A percentile compares a stretch with the other conserved stretches of the same genome.
Evolutionary conservation across 2,888 invertebrate species (phyloP).

Genomic region (Apomyelois bistriatella): DNA sequence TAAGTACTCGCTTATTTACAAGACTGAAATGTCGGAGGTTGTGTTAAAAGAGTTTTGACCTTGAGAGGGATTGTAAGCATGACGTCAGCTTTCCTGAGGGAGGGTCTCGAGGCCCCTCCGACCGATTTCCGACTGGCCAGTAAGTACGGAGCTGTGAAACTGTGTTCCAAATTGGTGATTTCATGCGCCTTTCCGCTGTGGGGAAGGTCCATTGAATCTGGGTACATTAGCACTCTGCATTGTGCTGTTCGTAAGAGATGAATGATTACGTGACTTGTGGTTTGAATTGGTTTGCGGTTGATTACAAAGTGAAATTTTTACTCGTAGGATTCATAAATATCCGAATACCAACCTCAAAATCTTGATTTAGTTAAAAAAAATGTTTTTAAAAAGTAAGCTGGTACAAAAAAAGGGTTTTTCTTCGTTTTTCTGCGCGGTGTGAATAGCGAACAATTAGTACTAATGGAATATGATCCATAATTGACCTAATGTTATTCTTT

Average conservation of each 20-base stretch:
- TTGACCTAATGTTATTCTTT: too few species aligned
- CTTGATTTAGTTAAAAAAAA: too few species aligned
- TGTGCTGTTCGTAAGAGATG: conserved; percentile 1
- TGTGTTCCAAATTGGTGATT: conserved; percentile 7
- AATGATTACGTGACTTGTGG: conserved; percentile 13
- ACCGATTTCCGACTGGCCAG: conserved; percentile 14
- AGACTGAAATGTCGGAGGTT: conserved; percentile 3
- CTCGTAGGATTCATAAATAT: neutral
- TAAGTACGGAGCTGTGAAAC: conserved; percentile 15
- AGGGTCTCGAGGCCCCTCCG: conserved; percentile 17
- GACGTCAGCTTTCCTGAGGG: conserved; percentile 28
- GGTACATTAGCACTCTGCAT: conserved; percentile 6
- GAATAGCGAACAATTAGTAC: too few species aligned
- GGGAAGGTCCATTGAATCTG: conserved; percentile 9
- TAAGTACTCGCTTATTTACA: neutral
- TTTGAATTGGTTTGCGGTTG: conserved; percentile 5
- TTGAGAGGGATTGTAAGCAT: conserved; percentile 27
- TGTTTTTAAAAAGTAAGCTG: too few species aligned
- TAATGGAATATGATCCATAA: too few species aligned
- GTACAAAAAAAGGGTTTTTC: too few species aligned
- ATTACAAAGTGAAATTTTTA: neutral
- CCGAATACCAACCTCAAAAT: neutral
- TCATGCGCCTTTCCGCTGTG: conserved; percentile 9
- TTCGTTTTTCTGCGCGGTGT: too few species aligned
- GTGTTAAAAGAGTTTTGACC: conserved; percentile 20